Percentiles rank a stretch among this genome's conserved stretches.
phyloP scores from a whole-genome alignment of 2,888 invertebrate species.

The Elysia crispata region DNA sequence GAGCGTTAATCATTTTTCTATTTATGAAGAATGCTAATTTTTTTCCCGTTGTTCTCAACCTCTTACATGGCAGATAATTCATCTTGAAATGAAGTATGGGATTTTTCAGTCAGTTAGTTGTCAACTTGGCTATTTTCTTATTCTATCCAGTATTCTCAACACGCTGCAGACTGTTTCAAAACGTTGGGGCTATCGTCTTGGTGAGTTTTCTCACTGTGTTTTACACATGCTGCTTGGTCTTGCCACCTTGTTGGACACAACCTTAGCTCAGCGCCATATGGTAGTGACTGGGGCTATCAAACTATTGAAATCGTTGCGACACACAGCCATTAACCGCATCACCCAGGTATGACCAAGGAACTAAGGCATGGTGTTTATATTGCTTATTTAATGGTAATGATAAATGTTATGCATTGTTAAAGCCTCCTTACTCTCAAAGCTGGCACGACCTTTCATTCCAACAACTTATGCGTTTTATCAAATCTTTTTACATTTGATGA shows the following conservation, averaged over 20 bases:
- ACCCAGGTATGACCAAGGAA: constrained; percentile 63
- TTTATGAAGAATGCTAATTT: too few relatives aligned
- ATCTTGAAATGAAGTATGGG: too few relatives aligned
- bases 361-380: background rate
- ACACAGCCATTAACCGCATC: constrained; percentile 64
- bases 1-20: constrained; percentile 49
- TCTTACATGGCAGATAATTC: too few relatives aligned
- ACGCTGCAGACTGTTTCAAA: constrained; percentile 73
- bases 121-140: background rate
- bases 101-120: too few relatives aligned
- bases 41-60: too few relatives aligned
- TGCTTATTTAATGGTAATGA: too few relatives aligned
- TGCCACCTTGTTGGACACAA: constrained; percentile 83
- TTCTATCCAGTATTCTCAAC: constrained; percentile 82
- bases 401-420: too few relatives aligned
- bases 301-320: constrained; percentile 71
- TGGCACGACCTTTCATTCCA: too few relatives aligned
- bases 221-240: constrained; percentile 86
- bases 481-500: too few relatives aligned
- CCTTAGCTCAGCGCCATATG: constrained; percentile 79
- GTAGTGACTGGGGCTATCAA: constrained; percentile 67
- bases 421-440: too few relatives aligned
- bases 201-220: constrained; percentile 83
- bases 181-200: constrained; percentile 84
- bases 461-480: too few relatives aligned